Percentiles rank a stretch among this genome's conserved stretches.
These are phyloP conservation scores for Notechis scutatus DNA, from an alignment of 2,113 vertebrate species.

Conservation along the genomic window DNA sequence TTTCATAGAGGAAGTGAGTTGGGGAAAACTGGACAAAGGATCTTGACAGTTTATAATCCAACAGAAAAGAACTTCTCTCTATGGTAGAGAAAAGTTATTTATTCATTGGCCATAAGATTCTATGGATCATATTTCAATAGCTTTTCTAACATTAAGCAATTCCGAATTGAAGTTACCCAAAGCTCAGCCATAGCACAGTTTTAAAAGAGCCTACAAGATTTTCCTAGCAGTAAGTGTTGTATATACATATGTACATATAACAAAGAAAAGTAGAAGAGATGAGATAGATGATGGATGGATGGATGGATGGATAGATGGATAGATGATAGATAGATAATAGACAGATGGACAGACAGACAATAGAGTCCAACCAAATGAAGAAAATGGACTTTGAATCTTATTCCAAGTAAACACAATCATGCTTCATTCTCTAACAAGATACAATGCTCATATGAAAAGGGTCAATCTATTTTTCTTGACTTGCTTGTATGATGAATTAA, in stretches of 20 bases:
- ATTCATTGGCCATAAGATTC: background rate
- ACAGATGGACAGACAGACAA: background rate
- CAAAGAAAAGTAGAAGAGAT: background rate
- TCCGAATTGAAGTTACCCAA: background rate
- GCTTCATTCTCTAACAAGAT: background rate
- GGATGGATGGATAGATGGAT: background rate
- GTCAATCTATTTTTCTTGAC: constrained; percentile 21
- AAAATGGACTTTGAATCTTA: constrained; percentile 8
- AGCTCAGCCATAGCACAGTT: background rate
- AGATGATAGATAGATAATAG: background rate
- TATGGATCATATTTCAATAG: background rate
- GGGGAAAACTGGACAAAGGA: background rate
- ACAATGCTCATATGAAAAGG: constrained; percentile 30
- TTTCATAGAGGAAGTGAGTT: background rate
- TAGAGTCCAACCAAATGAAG: constrained; percentile 19
- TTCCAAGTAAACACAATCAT: rapidly evolving
- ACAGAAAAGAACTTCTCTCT: background rate
- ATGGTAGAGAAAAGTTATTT: background rate
- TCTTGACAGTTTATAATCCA: background rate
- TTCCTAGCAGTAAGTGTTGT: constrained; percentile 22
- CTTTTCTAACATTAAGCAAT: background rate
- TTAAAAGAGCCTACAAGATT: background rate
- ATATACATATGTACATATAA: background rate
- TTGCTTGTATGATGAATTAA: constrained; percentile 28
- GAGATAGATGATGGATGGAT: background rate